phyloP scores from a whole-genome alignment of 2,113 vertebrate species.

The Lontra canadensis region DNA sequence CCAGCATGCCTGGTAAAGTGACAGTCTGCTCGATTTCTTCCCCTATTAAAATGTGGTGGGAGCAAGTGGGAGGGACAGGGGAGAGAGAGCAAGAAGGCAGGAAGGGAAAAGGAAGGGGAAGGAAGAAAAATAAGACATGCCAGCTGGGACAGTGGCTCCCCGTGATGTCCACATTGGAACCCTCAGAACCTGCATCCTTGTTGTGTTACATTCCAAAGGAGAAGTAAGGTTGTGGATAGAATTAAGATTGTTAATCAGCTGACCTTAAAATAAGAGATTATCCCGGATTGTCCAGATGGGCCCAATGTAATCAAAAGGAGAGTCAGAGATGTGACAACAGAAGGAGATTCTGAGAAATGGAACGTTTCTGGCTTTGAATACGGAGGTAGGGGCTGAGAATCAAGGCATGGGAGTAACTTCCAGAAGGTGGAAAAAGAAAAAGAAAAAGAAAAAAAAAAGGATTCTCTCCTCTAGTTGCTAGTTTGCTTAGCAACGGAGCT shows the following conservation, averaged over 20 bases:
- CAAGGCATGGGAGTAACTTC: background rate
- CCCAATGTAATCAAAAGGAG: background rate
- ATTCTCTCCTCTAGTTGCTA: background rate
- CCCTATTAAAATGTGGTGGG: slow-evolving; percentile 13
- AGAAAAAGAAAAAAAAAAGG: background rate
- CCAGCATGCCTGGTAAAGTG: background rate
- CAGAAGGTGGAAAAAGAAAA: background rate
- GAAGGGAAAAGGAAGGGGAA: background rate
- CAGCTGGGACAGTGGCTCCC: background rate
- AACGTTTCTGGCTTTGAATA: background rate
- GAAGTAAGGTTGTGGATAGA: background rate
- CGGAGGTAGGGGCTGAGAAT: background rate
- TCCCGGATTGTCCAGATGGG: background rate
- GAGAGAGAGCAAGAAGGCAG: background rate
- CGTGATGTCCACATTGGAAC: background rate
- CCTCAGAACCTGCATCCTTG: background rate
- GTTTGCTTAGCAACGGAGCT: background rate
- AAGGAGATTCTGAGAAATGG: background rate
- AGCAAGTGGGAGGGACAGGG: background rate
- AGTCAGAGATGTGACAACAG: background rate
- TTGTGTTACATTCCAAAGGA: background rate
- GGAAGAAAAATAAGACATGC: background rate
- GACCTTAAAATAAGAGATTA: background rate
- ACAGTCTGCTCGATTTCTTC: background rate
- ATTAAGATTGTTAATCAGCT: background rate